A percentile compares a stretch with the other conserved stretches of the same genome.
Evolutionary conservation across 2,797 vertebrate species (phyloP).

Genomic region (Epinephelus awoara): DNA sequence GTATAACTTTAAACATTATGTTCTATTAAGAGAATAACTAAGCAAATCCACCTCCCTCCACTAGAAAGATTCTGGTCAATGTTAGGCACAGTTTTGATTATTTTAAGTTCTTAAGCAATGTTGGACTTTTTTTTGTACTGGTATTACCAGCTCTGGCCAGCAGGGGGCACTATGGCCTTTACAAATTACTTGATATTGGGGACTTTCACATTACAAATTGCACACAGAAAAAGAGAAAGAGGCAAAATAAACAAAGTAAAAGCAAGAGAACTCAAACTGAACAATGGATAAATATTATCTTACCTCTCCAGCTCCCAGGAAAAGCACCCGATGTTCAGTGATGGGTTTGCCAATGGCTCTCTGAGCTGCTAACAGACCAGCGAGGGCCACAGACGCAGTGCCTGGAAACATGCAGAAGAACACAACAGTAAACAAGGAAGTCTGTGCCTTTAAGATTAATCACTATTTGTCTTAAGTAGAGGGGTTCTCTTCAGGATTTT

Average conservation of each 20-base stretch:
- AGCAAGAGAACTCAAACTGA: background rate
- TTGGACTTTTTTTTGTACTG: background rate
- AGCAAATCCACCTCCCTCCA: background rate
- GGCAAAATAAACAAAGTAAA: background rate
- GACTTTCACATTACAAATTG: background rate
- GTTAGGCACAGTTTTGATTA: background rate
- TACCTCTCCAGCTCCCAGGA: slow-evolving; percentile 98
- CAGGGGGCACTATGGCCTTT: background rate
- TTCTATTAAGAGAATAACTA: background rate
- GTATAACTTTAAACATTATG: background rate
- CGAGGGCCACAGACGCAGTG: slow-evolving; percentile 94
- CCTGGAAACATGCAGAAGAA: slow-evolving; percentile 81
- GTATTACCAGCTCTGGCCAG: slow-evolving; percentile 12
- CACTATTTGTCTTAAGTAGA: background rate
- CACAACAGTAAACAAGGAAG: slow-evolving; percentile 12
- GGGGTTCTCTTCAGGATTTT: background rate
- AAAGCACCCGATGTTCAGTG: slow-evolving; percentile 93
- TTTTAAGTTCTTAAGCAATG: background rate
- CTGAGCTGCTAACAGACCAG: slow-evolving; percentile 93
- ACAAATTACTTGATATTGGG: background rate
- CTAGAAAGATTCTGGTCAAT: background rate
- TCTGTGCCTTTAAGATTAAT: background rate
- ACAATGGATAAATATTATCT: slow-evolving; percentile 25
- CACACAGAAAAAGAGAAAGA: background rate
- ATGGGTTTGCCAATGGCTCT: slow-evolving; percentile 90